Conservation (phyloP, 2,113 vertebrate genomes). For the Hypomesus transpacificus region DNA sequence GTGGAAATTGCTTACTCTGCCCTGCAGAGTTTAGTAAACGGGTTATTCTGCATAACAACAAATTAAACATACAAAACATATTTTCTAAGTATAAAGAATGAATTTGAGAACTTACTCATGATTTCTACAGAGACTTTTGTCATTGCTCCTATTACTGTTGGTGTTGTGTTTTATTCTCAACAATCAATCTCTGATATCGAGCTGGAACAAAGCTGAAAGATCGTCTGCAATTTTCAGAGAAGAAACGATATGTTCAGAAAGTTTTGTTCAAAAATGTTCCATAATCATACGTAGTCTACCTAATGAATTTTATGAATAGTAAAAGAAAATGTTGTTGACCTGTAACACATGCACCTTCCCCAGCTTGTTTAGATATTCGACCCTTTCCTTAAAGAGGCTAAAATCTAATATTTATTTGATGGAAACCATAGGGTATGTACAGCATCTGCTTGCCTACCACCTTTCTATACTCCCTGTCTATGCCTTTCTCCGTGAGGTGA, state of each 20-base stretch:
- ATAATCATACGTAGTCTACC: constrained; percentile 21
- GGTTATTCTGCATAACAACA: too few species aligned
- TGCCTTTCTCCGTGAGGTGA: constrained; percentile 27
- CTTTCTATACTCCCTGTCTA: constrained; percentile 28
- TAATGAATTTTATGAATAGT: constrained; percentile 19
- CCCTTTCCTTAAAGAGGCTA: constrained; percentile 34
- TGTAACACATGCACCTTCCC: constrained; percentile 28
- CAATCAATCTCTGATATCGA: too few species aligned
- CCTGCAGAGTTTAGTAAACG: too few species aligned
- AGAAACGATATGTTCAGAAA: constrained; percentile 17
- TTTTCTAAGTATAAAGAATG: too few species aligned
- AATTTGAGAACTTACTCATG: too few species aligned
- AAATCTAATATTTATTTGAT: constrained; percentile 18
- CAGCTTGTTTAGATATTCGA: constrained; percentile 32
- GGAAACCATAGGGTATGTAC: constrained; percentile 41
- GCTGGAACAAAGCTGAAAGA: constrained; percentile 19
- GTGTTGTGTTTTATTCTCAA: too few species aligned
- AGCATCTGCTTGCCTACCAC: constrained; percentile 33
- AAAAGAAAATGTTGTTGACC: constrained; percentile 25
- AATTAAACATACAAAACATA: too few species aligned
- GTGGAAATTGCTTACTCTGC: too few species aligned
- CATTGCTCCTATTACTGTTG: too few species aligned
- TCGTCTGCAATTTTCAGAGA: constrained; percentile 24
- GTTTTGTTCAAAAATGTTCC: constrained; percentile 22
- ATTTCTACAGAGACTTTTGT: too few species aligned